Evolutionary conservation across 2,797 vertebrate genomes (phyloP), one percentile per base, ranked within the genome.

Genomic region (Allobates femoralis): DNA sequence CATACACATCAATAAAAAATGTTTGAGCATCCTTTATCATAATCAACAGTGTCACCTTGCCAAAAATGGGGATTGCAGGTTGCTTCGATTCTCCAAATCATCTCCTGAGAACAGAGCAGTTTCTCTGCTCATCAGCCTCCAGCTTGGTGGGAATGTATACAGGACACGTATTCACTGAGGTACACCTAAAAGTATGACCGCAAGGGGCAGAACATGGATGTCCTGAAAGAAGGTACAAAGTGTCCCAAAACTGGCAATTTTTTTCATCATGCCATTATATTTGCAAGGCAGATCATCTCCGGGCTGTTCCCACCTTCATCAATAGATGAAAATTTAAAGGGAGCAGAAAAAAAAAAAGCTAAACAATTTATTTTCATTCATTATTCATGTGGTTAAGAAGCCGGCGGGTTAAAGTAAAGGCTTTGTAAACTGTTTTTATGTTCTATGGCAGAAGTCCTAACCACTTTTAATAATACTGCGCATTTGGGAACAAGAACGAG

Each of bases 361-460:
- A 69, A 83, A 73, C 81, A 79, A 84, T 87, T 78, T 84, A 87
- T 84, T 84, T 64, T 41, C 76, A 87, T 87, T 64, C 30, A 87
- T 84, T 79, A 87, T 87, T 87, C 86, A 87, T 84, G 41, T 18
- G 32, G 60, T 84, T 74, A 79, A 79, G 77, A 76, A 79, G 75
- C 86, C 86, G 37, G 81, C 66, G 62, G 86, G 86, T 37, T 87
- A 75, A 83, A 87, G 86, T 60, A 67, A 80, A 41, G 67, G 81
- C 75, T 79, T 83, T 83, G 81, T 73, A 82, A 80, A 87, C 71
- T 5, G 78, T 64, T 73, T 81, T 82, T 86, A 67, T 86, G 34
- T 77, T 75, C n/a, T 41, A 50, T 86, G 79, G 85, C 85, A 77
- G 30, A 28, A 67, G 69, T 81, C 80, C 85, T 78, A 83, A 83